Evolutionary conservation across 2,888 invertebrate genomes (phyloP), one percentile per base, ranked within the genome.

Genomic region (Maniola hyperantus): DNA sequence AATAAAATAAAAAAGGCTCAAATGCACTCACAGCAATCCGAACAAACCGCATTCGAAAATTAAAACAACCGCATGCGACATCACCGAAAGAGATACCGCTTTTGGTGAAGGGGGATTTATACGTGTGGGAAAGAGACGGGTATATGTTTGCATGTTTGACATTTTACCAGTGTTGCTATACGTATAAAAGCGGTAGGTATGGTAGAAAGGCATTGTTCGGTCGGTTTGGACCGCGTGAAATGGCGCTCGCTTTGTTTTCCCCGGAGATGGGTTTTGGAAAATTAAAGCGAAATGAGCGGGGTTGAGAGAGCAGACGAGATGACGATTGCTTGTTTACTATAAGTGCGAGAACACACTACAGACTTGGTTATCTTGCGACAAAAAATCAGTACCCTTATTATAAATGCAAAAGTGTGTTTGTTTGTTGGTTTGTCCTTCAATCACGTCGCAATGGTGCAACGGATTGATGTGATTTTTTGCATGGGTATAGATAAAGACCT

Each of bases 181-280:
- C 71, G 79, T 79, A 82, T 78, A 81, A 82, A 82, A 80, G 82
- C 82, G 82, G 79, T 78, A 75, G 79, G 79, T 82, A 84, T 83
- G 83, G 83, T 77, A 83, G 86, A 79, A 82, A 80, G 80, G 81
- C 83, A 87, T 89, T 91, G 90, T 90, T 85, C 86, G 83, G 81
- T 89, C 84, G 91, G 91, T 89, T 90, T 87, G 83, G 88, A 83
- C 84, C 87, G 90, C 87, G 89, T 89, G 90, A 90, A 91, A 88
- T 88, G 88, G 87, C 83, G 83, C 79, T 74, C 79, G 82, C 83
- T 87, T 89, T 89, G 87, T 90, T 86, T 88, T 81, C 81, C 79
- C 78, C 69, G 75, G 81, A 84, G 86, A 85, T 84, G 89, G 90
- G 88, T 87, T 89, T 89, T 85, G 84, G 88, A 82, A 88, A 88